Conservation (phyloP, 2,888 invertebrate species). For the Mesoligia furuncula region DNA sequence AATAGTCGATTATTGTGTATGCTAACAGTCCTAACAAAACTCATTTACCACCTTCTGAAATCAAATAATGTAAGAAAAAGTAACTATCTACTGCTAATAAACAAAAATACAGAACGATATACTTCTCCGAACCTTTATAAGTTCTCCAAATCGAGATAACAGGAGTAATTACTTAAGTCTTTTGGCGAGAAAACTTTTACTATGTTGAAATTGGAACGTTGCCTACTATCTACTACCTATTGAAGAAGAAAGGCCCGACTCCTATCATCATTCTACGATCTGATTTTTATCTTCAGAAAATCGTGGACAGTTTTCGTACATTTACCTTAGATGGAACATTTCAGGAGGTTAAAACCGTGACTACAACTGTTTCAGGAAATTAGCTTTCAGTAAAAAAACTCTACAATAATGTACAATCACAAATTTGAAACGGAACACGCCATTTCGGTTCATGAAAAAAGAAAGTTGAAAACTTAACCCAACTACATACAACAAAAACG, state of each 20-base stretch:
- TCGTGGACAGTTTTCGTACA: constrained; percentile 23
- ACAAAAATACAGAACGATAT: constrained; percentile 12
- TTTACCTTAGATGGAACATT: constrained; percentile 10
- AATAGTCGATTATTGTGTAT: no score
- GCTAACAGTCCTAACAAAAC: background rate
- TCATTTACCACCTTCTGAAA: background rate
- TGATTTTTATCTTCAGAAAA: constrained; percentile 26
- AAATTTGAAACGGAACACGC: constrained; percentile 18
- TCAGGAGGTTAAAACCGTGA: constrained; percentile 11
- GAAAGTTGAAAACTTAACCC: background rate
- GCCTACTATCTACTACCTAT: constrained; percentile 11
- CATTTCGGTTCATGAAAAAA: constrained; percentile 14
- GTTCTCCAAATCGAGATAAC: constrained; percentile 21
- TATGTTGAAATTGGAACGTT: constrained; percentile 43
- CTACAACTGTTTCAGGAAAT: constrained; percentile 28
- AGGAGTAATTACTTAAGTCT: constrained; percentile 38
- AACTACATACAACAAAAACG: background rate
- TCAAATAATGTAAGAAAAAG: background rate
- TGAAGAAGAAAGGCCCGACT: constrained; percentile 13
- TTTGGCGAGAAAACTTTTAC: constrained; percentile 39
- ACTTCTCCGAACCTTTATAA: constrained; percentile 25
- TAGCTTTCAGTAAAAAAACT: constrained; percentile 11
- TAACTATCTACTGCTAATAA: background rate
- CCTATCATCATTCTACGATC: constrained; percentile 16
- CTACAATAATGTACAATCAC: constrained; percentile 6